Percentiles rank a stretch among this genome's conserved stretches.
Evolutionary conservation across 2,888 invertebrate genomes (phyloP).

Genomic region (Acheta domesticus): DNA sequence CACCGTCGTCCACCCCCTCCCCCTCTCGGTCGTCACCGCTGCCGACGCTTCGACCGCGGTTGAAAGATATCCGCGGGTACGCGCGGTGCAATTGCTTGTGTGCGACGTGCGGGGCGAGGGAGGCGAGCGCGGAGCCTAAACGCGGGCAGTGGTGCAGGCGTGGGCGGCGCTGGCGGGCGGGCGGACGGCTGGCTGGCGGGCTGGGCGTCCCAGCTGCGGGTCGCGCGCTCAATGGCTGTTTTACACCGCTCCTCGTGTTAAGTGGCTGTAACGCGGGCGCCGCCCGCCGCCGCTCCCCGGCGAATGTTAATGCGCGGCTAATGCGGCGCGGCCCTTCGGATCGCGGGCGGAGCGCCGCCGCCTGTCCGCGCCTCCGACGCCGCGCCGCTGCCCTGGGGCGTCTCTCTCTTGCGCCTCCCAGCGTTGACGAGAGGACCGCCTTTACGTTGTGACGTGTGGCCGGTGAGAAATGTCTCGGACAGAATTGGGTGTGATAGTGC

Average conservation of each 20-base stretch:
- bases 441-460: too few species aligned
- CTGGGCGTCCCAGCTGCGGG: neutral
- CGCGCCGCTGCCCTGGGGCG: too few species aligned
- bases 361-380: too few species aligned
- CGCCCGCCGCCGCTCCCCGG: neutral
- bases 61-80: neutral
- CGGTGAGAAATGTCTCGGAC: too few species aligned
- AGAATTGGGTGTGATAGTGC: too few species aligned
- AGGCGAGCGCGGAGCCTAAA: neutral
- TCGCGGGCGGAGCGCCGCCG: neutral
- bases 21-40: too few species aligned
- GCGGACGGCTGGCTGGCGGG: too few species aligned
- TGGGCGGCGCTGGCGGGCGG: neutral
- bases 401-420: too few species aligned
- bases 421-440: too few species aligned
- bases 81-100: neutral
- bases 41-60: neutral
- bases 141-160: neutral
- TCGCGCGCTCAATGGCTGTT: neutral
- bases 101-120: neutral
- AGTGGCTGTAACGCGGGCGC: neutral
- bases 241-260: constrained; percentile 10
- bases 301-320: constrained; percentile 18
- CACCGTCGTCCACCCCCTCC: too few species aligned
- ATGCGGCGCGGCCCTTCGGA: neutral